These are phyloP conservation scores for Cassiopea xamachana DNA, from an alignment of 30 jellyfish, hydroid and myxozoan genomes.

Conservation along the genomic window DNA sequence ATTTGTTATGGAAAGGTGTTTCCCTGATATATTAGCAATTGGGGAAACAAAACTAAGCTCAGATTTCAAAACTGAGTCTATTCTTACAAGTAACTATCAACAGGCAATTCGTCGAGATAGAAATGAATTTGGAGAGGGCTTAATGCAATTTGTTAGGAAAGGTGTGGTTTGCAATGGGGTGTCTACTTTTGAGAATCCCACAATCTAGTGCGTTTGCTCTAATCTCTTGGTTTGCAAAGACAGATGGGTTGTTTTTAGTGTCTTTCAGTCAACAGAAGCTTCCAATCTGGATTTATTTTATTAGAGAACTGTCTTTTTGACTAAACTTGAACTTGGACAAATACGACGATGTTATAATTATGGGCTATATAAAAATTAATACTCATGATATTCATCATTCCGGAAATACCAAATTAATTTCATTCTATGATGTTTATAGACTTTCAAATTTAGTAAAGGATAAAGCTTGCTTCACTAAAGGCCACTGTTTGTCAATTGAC, in stretches of 20 bases:
- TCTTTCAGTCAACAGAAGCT: conserved; percentile 32
- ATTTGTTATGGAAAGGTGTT: conserved; percentile 30
- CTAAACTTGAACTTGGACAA: conserved; percentile 11
- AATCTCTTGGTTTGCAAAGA: conserved; percentile 28
- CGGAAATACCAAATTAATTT: conserved; percentile 43
- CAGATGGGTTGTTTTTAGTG: conserved; percentile 31
- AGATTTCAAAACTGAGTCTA: conserved; percentile 46
- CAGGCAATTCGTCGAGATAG: conserved; percentile 33
- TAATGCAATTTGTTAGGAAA: conserved; percentile 24
- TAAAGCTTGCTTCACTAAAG: conserved; percentile 41
- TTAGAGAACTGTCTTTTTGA: conserved; percentile 11
- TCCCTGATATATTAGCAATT: conserved; percentile 42
- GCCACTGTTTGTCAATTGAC: conserved; percentile 30
- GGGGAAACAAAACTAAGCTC: conserved; percentile 45
- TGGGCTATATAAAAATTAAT: conserved; percentile 16
- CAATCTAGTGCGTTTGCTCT: conserved; percentile 7
- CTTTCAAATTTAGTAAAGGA: background rate
- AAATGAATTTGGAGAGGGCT: conserved; percentile 39
- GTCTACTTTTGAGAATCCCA: conserved; percentile 28
- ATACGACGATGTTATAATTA: conserved; percentile 12
- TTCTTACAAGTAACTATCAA: conserved; percentile 19
- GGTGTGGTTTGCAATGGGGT: conserved; percentile 38
- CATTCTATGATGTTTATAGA: conserved; percentile 47
- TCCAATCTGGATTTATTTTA: conserved; percentile 16
- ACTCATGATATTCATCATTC: conserved; percentile 43